phyloP scores from a whole-genome alignment of 1,140 invertebrate genomes.

The Triops cancriformis region DNA sequence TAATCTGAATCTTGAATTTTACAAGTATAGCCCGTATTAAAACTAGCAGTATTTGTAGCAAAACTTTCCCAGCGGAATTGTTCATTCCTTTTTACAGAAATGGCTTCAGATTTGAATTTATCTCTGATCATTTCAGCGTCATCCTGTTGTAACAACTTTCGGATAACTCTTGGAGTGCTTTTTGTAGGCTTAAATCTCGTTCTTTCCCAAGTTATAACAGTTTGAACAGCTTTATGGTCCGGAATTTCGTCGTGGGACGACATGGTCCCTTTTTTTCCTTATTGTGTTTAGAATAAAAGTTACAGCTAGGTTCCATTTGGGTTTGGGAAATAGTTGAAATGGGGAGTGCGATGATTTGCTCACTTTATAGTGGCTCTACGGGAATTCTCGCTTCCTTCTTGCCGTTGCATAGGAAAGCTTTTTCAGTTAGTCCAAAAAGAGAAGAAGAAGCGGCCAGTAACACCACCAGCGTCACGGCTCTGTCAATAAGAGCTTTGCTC shows the following conservation, averaged over 20 bases:
- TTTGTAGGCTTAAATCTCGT: neutral
- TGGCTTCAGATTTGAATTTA: no score
- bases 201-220: neutral
- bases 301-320: neutral
- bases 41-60: no score
- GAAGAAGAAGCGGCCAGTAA: neutral
- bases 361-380: neutral
- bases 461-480: no score
- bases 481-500: neutral
- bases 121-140: neutral
- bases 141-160: neutral
- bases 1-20: no score
- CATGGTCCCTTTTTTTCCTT: neutral
- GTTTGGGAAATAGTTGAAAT: neutral
- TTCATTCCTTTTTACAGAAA: no score
- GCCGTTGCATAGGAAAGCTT: neutral
- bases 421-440: neutral
- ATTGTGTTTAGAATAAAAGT: neutral
- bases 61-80: no score
- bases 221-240: neutral
- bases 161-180: neutral
- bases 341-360: neutral
- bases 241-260: neutral
- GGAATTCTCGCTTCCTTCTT: neutral
- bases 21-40: no score